Evolutionary conservation across 2,888 invertebrate genomes (phyloP).

Genomic region (Dynastes maya): DNA sequence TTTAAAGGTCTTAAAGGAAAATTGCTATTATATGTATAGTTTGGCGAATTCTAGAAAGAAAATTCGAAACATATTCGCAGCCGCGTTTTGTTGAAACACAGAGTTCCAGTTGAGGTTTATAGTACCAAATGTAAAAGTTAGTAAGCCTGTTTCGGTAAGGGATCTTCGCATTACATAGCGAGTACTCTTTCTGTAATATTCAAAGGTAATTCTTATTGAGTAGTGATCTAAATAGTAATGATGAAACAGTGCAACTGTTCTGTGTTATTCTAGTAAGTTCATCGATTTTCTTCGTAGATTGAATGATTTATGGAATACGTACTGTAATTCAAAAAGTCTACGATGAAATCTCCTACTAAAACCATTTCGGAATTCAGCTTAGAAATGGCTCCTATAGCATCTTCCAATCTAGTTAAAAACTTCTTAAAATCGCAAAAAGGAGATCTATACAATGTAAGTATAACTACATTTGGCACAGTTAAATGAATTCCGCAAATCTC

Average conservation of each 20-base stretch:
- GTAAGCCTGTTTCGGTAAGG: not conserved
- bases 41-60: not conserved
- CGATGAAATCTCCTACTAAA: too few relatives aligned
- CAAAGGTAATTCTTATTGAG: not conserved
- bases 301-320: not conserved
- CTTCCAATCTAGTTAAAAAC: not conserved
- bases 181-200: not conserved
- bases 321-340: too few relatives aligned
- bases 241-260: not conserved
- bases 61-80: constrained; percentile 9
- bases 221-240: not conserved
- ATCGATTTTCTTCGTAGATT: not conserved
- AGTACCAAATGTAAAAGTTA: not conserved
- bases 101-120: not conserved
- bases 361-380: not conserved
- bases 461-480: constrained; percentile 10
- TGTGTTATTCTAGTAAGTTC: not conserved
- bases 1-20: not conserved
- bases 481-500: constrained; percentile 14
- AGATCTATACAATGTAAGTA: constrained; percentile 16
- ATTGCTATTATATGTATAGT: not conserved
- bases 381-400: not conserved
- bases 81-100: not conserved
- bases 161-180: not conserved
- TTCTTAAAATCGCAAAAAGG: not conserved